Evolutionary conservation across 2,113 vertebrate species (phyloP).

Genomic region (Cyprinodon brontotheroides): DNA sequence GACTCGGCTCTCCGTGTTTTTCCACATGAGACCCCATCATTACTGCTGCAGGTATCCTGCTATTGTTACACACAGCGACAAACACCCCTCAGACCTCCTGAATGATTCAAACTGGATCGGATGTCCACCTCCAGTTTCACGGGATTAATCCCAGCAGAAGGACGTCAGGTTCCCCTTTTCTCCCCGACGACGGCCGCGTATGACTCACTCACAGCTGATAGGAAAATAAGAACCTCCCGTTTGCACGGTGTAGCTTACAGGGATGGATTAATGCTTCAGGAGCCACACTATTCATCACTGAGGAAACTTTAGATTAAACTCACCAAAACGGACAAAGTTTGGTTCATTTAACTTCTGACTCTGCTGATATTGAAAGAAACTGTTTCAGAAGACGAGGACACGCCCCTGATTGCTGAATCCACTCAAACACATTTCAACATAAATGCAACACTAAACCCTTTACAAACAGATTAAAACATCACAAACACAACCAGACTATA

Average conservation of each 20-base stretch:
- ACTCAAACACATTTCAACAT: no score
- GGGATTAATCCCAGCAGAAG: conserved; percentile 43
- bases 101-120: conserved; percentile 75
- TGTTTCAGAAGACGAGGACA: no score
- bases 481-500: no score
- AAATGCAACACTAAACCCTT: no score
- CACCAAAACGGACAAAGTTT: no score
- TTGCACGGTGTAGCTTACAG: background rate
- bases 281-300: no score
- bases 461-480: no score
- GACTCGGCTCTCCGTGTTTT: conserved; percentile 50
- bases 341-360: no score
- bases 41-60: conserved; percentile 67
- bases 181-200: conserved; percentile 47
- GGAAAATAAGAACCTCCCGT: background rate
- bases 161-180: conserved; percentile 58
- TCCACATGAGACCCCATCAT: conserved; percentile 45
- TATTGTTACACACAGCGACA: conserved; percentile 66
- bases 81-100: conserved; percentile 26
- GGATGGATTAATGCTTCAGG: no score
- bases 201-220: conserved; percentile 45
- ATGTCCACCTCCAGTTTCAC: conserved; percentile 65
- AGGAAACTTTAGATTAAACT: no score
- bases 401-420: no score
- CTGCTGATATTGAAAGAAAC: no score